Conservation (phyloP, 2,888 invertebrate species). For the Sclerodermus sp. region DNA sequence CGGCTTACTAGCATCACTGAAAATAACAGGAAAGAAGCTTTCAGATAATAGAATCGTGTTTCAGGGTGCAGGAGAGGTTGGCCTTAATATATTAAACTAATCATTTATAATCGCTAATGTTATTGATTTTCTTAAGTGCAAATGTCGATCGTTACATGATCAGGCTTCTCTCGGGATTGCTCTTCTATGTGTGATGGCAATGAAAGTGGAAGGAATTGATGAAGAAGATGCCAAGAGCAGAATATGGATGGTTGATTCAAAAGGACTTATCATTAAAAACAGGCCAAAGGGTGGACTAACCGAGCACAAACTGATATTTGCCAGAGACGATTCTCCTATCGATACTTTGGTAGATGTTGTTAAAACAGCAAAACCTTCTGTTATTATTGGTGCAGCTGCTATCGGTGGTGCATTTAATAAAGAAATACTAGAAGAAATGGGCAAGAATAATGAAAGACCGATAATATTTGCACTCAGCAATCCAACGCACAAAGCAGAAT, state of each 20-base stretch:
- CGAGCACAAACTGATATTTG: constrained; percentile 81
- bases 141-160: too few species aligned
- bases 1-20: constrained; percentile 84
- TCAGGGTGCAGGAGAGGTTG: constrained; percentile 94
- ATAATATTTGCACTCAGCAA: constrained; percentile 98
- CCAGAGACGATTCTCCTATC: constrained; percentile 76
- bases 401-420: constrained; percentile 91
- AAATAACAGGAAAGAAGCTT: constrained; percentile 79
- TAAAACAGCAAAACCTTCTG: constrained; percentile 77
- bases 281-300: constrained; percentile 79
- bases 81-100: constrained; percentile 9
- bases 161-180: constrained; percentile 94
- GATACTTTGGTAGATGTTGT: constrained; percentile 82
- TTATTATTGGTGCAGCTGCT: constrained; percentile 94
- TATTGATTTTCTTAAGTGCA: too few species aligned
- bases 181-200: constrained; percentile 86
- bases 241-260: constrained; percentile 96
- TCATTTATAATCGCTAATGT: neutral
- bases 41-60: constrained; percentile 88
- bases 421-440: constrained; percentile 86
- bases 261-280: constrained; percentile 88
- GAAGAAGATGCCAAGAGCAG: constrained; percentile 75
- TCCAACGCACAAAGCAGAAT: constrained; percentile 97
- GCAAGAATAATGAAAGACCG: constrained; percentile 76
- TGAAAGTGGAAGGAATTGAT: constrained; percentile 81